Base-by-base conservation (phyloP, 1,140 invertebrate species). In the Lucilia cuprina region DNA sequence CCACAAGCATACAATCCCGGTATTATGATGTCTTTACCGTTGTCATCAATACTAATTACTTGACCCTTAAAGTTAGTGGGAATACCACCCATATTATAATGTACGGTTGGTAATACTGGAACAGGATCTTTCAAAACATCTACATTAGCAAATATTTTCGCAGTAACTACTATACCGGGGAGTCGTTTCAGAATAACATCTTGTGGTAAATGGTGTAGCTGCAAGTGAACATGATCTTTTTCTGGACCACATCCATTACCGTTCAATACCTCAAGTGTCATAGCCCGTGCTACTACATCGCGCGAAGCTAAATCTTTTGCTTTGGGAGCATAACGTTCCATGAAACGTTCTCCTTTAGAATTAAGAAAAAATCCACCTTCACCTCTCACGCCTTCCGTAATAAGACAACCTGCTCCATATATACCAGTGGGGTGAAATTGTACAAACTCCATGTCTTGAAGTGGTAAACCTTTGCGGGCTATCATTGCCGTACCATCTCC, bases 351-450 rank as follows among this genome's bases (percentile, higher is more conserved):
- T 82, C 98, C 98, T 91, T 99, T 95, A 60, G 94, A 95, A 92
- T 99, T 99, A 13, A 99, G 93, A 7, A 99, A 93, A 91, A 95
- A 99, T 8, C 98, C 98, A 80, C 98, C 99, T 92, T 99, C 99
- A 70, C 98, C 98, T 65, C 97, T 93, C 86, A 96, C 96, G 2
- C 97, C 99, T 91, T 99, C 98, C 1, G 99, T 99, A 84, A 99
- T 99, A 17, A 99, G 93, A 90, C 98, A 99, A 1, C 99, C 99
- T 80, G 97, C 97, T 1, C 98, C 98, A 91, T 99, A 99, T 87
- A 99, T 98, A 94, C 98, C 98, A 83, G 99, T 99, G 0, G 99
- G 99, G 92, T 99, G 99, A 91, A 99, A 99, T 92, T 99, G 99
- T 77, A 99, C 95, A 92, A 99, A 99, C 92, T 99, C 99, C 93